Conservation (phyloP, 2,113 vertebrate genomes). For the Mormyrus lacerda region DNA sequence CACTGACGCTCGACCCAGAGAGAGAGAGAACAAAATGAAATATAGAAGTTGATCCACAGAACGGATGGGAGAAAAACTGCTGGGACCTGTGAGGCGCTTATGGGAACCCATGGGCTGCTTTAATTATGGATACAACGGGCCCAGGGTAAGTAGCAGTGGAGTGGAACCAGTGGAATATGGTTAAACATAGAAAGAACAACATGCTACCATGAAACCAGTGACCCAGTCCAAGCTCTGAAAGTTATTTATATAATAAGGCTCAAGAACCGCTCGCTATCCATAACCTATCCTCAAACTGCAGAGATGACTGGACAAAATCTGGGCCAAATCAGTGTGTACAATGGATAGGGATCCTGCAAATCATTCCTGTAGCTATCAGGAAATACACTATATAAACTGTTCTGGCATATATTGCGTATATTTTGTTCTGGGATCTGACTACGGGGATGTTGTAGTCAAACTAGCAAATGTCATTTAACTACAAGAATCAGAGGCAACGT, state of each 20-base stretch:
- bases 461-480: neutral
- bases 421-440: neutral
- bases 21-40: neutral
- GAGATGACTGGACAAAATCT: neutral
- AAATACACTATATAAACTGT: neutral
- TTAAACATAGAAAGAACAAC: neutral
- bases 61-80: too few relatives aligned
- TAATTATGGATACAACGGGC: neutral
- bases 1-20: neutral
- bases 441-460: neutral
- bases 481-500: neutral
- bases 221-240: neutral
- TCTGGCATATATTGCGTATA: neutral
- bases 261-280: neutral
- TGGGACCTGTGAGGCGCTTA: neutral
- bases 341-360: neutral
- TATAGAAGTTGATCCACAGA: neutral
- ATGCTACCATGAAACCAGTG: neutral
- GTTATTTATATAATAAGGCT: neutral
- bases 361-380: neutral
- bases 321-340: neutral
- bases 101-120: neutral
- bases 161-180: neutral
- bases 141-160: neutral
- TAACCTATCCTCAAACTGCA: neutral